A percentile compares a stretch with the other conserved stretches of the same genome.
Conservation (phyloP, 2,113 vertebrate genomes). For the Solea senegalensis region DNA sequence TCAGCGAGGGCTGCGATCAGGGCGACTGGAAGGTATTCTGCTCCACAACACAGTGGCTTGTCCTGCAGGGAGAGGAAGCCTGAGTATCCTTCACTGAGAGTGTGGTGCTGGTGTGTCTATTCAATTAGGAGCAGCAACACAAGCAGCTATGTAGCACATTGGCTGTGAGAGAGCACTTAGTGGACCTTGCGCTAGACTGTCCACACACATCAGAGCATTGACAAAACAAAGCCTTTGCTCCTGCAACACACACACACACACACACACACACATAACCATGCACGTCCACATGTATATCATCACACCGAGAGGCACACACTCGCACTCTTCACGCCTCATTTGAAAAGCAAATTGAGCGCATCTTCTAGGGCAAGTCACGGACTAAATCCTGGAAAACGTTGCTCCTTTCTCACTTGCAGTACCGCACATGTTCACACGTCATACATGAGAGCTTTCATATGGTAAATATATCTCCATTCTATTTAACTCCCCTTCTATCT, state of each 20-base stretch:
- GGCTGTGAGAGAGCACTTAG: conserved; percentile 73
- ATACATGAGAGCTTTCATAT: conserved; percentile 47
- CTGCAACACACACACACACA: conserved; percentile 80
- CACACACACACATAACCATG: conserved; percentile 64
- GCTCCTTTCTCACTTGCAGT: conserved; percentile 47
- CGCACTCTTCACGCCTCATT: conserved; percentile 81
- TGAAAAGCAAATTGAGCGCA: conserved; percentile 82
- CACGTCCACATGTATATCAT: conserved; percentile 63
- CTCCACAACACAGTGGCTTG: conserved; percentile 37
- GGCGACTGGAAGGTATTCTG: neutral
- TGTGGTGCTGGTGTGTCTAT: conserved; percentile 68
- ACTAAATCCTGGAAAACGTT: conserved; percentile 75
- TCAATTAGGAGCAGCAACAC: conserved; percentile 68
- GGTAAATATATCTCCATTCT: conserved; percentile 73
- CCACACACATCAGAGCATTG: conserved; percentile 81
- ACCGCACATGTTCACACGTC: conserved; percentile 35
- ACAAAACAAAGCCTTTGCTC: conserved; percentile 81
- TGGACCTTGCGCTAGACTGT: conserved; percentile 60
- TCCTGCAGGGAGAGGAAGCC: conserved; percentile 48
- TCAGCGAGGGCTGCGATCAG: conserved; percentile 35
- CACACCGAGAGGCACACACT: conserved; percentile 56
- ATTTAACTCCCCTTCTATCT: conserved; percentile 61
- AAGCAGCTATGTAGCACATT: conserved; percentile 67
- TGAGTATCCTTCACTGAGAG: conserved; percentile 56
- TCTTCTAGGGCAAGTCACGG: conserved; percentile 67